Conservation (phyloP, 2,113 vertebrate genomes). For the Ceyx margarethae region DNA sequence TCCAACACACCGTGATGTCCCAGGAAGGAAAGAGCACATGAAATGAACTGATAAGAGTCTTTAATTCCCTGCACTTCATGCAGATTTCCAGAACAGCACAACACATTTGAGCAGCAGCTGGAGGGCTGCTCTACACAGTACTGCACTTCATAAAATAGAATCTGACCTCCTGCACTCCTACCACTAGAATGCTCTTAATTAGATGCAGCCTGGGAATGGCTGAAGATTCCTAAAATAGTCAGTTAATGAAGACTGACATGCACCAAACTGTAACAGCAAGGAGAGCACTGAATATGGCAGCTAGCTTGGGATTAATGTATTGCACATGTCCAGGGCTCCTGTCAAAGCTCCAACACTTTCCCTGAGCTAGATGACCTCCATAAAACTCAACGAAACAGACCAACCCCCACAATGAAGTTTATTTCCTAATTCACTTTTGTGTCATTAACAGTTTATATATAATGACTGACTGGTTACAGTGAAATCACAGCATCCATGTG, state of each 20-base stretch:
- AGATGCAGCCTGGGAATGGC: slow-evolving; percentile 35
- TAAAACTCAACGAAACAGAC: neutral
- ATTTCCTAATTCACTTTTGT: neutral
- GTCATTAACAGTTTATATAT: neutral
- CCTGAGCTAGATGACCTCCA: neutral
- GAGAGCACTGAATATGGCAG: slow-evolving; percentile 21
- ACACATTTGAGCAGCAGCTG: slow-evolving; percentile 34
- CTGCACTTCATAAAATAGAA: slow-evolving; percentile 49
- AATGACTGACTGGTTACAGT: neutral
- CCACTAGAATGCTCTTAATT: slow-evolving; percentile 48
- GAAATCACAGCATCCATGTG: slow-evolving; percentile 10
- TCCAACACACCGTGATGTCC: neutral
- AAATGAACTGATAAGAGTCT: neutral
- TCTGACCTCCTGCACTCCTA: slow-evolving; percentile 54
- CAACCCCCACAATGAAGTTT: neutral
- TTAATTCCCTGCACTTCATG: neutral
- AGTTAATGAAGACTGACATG: slow-evolving; percentile 56
- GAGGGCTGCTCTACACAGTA: slow-evolving; percentile 58
- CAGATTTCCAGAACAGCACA: neutral
- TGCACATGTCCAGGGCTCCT: neutral
- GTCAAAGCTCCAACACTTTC: neutral
- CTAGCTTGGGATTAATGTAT: neutral
- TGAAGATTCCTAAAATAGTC: slow-evolving; percentile 42
- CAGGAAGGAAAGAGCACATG: neutral
- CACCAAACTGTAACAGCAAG: slow-evolving; percentile 7